These are phyloP conservation scores for Bimastos eiseni DNA, from an alignment of 2,888 invertebrate genomes.

Conservation along the genomic window DNA sequence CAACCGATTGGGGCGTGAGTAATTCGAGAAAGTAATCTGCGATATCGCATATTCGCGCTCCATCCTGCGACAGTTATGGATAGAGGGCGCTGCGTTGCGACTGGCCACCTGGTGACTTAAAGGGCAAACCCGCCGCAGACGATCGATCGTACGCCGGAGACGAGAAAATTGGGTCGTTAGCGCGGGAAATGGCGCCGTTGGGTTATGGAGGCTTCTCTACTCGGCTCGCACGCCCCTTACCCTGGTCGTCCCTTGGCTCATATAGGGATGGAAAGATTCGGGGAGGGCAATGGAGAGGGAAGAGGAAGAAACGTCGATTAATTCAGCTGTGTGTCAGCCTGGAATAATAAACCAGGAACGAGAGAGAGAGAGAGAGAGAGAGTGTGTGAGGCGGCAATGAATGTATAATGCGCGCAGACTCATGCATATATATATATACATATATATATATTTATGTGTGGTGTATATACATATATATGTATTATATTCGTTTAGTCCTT, in stretches of 20 bases:
- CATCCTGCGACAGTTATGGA: conserved; percentile 25
- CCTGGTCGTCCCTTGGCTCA: not conserved
- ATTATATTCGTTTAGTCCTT: not conserved
- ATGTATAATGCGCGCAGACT: not conserved
- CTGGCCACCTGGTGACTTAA: not conserved
- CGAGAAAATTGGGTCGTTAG: conserved; percentile 25
- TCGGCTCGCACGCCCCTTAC: not conserved
- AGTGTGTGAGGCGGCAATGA: not conserved
- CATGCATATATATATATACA: not conserved
- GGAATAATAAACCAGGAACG: not conserved
- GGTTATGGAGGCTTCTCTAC: not conserved
- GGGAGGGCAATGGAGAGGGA: not conserved
- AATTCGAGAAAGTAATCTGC: conserved; percentile 37
- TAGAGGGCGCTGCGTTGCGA: conserved; percentile 13
- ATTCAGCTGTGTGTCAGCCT: conserved; percentile 14
- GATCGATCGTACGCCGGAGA: conserved; percentile 14
- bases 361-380: no score
- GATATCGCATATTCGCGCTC: conserved; percentile 27
- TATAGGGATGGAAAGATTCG: not conserved
- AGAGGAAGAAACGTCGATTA: not conserved
- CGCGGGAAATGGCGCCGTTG: conserved; percentile 7
- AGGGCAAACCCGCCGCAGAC: not conserved
- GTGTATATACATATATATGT: not conserved
- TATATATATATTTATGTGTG: not conserved
- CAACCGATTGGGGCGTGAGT: not conserved